Percentiles rank a stretch among this genome's conserved stretches.
phyloP scores from a whole-genome alignment of 2,797 vertebrate species.

The Halcyon badia region DNA sequence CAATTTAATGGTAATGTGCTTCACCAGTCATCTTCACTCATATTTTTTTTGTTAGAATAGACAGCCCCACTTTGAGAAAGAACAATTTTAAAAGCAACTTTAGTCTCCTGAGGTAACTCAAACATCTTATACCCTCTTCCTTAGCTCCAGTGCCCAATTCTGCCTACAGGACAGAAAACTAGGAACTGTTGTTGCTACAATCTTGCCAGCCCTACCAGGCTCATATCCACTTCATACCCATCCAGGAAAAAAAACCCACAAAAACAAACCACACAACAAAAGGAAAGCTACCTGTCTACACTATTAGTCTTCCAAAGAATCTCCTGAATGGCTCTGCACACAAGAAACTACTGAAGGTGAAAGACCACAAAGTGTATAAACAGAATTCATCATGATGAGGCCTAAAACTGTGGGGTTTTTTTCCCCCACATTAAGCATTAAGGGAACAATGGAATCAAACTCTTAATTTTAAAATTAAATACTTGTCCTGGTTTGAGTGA shows the following conservation, averaged over 20 bases:
- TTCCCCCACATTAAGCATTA: background rate
- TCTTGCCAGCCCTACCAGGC: background rate
- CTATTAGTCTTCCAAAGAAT: background rate
- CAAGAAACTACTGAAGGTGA: background rate
- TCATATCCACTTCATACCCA: background rate
- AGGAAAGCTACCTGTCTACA: background rate
- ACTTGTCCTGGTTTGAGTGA: too few relatives aligned
- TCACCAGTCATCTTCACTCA: background rate
- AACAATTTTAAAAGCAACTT: background rate
- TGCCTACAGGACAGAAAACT: background rate
- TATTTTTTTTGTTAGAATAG: background rate
- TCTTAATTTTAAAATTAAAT: background rate
- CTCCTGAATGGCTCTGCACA: background rate
- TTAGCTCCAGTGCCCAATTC: background rate
- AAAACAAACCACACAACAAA: background rate
- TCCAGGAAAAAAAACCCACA: background rate
- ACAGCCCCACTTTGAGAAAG: background rate
- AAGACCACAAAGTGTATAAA: background rate
- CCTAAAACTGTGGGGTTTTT: fast-evolving
- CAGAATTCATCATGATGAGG: background rate
- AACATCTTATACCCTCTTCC: background rate
- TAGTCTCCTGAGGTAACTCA: background rate
- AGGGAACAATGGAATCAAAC: background rate
- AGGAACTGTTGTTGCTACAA: background rate
- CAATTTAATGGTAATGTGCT: background rate